phyloP scores from a whole-genome alignment of 2,113 vertebrate species.

The Aegotheles bennettii region DNA sequence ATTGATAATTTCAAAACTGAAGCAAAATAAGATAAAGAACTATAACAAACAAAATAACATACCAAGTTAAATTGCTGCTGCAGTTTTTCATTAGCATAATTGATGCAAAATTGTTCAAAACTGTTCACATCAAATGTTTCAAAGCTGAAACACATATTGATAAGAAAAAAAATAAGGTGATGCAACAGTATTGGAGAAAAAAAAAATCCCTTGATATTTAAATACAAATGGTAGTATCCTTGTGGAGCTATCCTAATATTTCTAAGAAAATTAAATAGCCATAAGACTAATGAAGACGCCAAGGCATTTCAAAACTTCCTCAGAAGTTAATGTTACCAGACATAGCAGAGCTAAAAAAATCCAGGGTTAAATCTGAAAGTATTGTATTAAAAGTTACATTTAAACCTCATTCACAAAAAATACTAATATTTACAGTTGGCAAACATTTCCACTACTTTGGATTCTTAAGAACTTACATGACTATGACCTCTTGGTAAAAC shows the following conservation, averaged over 20 bases:
- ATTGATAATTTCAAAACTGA: not conserved
- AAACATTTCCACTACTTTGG: not conserved
- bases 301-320: not conserved
- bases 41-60: slow-evolving; percentile 31
- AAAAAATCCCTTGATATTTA: not conserved
- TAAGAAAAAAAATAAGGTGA: not conserved
- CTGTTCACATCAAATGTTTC: slow-evolving; percentile 98
- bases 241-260: not conserved
- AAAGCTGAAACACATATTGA: slow-evolving; percentile 80
- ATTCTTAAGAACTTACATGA: not conserved
- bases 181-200: not conserved
- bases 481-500: not conserved
- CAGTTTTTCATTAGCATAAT: slow-evolving; percentile 97
- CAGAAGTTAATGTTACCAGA: not conserved
- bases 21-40: not conserved
- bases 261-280: not conserved
- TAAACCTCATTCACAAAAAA: not conserved
- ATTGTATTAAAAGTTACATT: not conserved
- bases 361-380: not conserved
- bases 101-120: slow-evolving; percentile 98
- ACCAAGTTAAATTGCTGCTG: slow-evolving; percentile 98
- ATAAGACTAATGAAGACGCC: not conserved
- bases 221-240: not conserved
- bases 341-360: not conserved
- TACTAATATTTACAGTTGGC: not conserved